These are phyloP conservation scores for Alviniconcha strummeri DNA, from an alignment of 2,888 invertebrate species.

Conservation along the genomic window DNA sequence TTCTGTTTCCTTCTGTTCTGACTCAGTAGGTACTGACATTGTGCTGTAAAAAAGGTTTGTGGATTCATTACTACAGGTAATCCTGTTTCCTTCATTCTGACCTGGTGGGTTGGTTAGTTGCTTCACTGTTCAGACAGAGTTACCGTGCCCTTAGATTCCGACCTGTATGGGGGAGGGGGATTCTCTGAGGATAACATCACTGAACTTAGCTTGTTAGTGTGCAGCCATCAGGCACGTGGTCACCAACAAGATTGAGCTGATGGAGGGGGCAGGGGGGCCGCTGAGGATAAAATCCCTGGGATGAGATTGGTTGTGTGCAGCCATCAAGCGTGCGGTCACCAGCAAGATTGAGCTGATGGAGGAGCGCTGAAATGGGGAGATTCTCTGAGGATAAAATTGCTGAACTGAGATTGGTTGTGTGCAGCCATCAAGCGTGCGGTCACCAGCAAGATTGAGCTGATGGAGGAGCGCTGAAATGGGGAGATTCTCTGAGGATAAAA, in stretches of 20 bases:
- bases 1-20: background rate
- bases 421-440: no score
- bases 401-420: no score
- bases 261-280: no score
- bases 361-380: no score
- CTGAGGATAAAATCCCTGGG: no score
- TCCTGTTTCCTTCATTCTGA: background rate
- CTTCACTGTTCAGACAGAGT: background rate
- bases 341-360: conserved; percentile 83
- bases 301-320: conserved; percentile 71
- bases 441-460: no score
- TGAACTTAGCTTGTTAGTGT: conserved; percentile 23
- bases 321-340: conserved; percentile 80
- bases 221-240: conserved; percentile 82
- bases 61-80: background rate
- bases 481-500: background rate
- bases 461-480: no score
- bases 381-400: no score
- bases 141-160: background rate
- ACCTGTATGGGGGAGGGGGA: no score
- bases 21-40: background rate
- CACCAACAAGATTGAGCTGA: conserved; percentile 79
- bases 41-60: conserved; percentile 82
- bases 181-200: background rate
- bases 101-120: background rate